These are phyloP conservation scores for Elephantulus edwardii DNA, from an alignment of 2,113 vertebrate species.

Conservation along the genomic window DNA sequence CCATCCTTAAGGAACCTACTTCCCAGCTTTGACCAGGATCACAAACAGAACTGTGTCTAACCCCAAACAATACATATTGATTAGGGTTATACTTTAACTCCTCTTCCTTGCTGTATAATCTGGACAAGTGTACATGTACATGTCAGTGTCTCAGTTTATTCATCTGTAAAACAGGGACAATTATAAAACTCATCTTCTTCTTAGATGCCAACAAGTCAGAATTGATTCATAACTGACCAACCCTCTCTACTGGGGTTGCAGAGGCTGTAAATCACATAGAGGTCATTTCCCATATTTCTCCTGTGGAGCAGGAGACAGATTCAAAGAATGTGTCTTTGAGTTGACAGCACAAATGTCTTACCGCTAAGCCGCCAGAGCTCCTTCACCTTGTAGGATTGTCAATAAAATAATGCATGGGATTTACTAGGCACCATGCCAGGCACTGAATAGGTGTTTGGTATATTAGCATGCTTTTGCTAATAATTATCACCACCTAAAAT, in stretches of 20 bases:
- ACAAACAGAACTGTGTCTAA: background rate
- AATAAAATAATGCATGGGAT: background rate
- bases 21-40: background rate
- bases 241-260: too few species aligned
- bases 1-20: background rate
- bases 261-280: too few species aligned
- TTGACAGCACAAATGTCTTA: too few species aligned
- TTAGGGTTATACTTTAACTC: background rate
- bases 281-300: too few species aligned
- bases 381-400: background rate
- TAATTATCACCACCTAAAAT: background rate
- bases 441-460: conserved; percentile 43
- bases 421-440: conserved; percentile 32
- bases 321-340: too few species aligned
- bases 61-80: background rate
- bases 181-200: background rate
- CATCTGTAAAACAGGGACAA: conserved; percentile 12
- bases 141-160: background rate
- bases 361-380: too few species aligned
- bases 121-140: background rate
- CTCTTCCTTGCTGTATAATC: background rate
- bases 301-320: too few species aligned
- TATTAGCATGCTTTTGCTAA: conserved; percentile 11
- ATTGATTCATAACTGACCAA: too few species aligned
- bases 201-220: too few species aligned